Evolutionary conservation across 1,140 invertebrate genomes (phyloP), one percentile per base, ranked within the genome.

Genomic region (Eriosoma lanigerum): DNA sequence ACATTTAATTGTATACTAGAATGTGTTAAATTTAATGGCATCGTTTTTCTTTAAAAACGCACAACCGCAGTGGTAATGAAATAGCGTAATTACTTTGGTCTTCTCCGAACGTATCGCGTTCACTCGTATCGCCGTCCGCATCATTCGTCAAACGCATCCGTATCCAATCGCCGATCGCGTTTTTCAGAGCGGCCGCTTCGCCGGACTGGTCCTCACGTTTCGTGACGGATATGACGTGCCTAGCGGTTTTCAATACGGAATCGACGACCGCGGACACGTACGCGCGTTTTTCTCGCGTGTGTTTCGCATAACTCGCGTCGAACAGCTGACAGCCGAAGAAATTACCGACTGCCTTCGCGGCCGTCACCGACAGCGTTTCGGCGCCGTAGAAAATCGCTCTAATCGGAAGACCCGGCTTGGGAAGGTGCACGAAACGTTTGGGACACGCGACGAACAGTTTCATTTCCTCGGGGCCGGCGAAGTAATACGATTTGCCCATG

Each of bases 351-450:
- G 54, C 56, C 5, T 48, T 62, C 6, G 75, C 56, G 5, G 54
- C 52, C 17, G 56, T 8, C 3, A 24, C 29, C 38, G 54, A 17
- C 38, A 78, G 29, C 8, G 54, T 12, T n/a, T 58, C 13, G 0
- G 75, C 56, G 12, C 75, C 75, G 4, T 62, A 78, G 12, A 78
- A 78, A 3, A 78, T 48, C 21, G 75, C 75, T n/a, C 56, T 62
- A n/a, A 78, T 15, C 1, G 75, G 56, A 3, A 62, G 0, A 0
- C 38, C 9, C 8, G 10, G 10, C 12, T 21, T 46, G 9, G 44
- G 56, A 1, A 62, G 6, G 10, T 62, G 17, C n/a, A 78, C 2
- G 26, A 62, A 78, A 26, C 19, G 38, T n/a, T 12, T 56, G 0
- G 75, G 75, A 13, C 1, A 62, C 32, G 62, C 26, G 4, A 17